Base-by-base conservation (phyloP, 2,888 invertebrate species). In the Liodrosophila aerea region DNA sequence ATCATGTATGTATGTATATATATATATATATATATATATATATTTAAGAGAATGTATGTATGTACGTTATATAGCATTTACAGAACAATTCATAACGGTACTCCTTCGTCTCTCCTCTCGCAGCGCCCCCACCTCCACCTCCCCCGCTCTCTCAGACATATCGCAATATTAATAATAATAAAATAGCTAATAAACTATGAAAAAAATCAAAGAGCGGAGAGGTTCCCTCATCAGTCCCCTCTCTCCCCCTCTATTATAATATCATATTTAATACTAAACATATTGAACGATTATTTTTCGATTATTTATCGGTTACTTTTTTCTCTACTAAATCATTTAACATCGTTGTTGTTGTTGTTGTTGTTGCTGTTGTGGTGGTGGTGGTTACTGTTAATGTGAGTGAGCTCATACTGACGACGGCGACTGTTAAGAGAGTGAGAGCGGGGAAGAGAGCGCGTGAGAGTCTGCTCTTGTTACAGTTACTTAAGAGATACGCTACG, bases 291-390 rank as follows among this genome's bases (percentile, higher is more conserved):
- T 7, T 61, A 49, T 34, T 37, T n/a, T 34, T 40, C 39, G 37
- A 51, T 37, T 34, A 33, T 59, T 31, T 40, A 46, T 43, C 47
- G 47, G 47, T n/a, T 54, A 54, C 53, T 49, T 22, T 22, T 2
- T 22, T 5, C 22, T 22, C 22, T 22, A 22, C 3, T 44, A 30
- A 50, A 45, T 51, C 37, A 47, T 63, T 41, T 47, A 56, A 56
- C 50, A 47, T 72, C 67, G 60, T 68, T 59, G 65, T 68, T 31
- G 47, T 52, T 56, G 49, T 50, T 37, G 41, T n/a, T 56, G 34
- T n/a, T 22, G 22, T 31, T 39, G 45, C 65, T 70, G 73, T 53
- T 51, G 56, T 60, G 45, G 40, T 45, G n/a, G n/a, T n/a, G n/a
- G n/a, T n/a, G n/a, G n/a, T n/a, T n/a, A n/a, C n/a, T 52, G 49